A percentile compares a stretch with the other conserved stretches of the same genome.
These are phyloP conservation scores for Erethizon dorsatum DNA, from an alignment of 2,797 vertebrate species.

Conservation along the genomic window DNA sequence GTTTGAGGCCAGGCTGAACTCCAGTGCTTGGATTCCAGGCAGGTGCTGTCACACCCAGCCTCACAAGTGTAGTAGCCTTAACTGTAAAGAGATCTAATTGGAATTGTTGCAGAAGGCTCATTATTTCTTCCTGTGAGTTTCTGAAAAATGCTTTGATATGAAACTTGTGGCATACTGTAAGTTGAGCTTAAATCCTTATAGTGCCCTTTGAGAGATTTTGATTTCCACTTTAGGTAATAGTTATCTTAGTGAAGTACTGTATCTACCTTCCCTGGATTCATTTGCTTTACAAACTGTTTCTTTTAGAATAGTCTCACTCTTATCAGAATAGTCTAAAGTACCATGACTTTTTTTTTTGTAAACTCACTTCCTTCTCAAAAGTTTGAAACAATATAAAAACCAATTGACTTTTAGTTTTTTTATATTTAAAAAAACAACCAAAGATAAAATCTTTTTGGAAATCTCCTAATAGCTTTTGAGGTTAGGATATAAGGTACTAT, in stretches of 20 bases:
- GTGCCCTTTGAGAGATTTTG: neutral
- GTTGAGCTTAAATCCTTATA: conserved; percentile 10
- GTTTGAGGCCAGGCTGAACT: neutral
- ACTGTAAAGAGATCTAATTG: neutral
- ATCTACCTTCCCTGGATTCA: neutral
- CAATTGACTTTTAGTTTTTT: conserved; percentile 8
- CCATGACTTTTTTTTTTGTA: neutral
- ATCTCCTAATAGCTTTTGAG: neutral
- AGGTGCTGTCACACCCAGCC: no score
- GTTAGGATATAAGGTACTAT: neutral
- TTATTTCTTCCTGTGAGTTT: neutral
- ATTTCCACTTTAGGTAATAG: conserved; percentile 19
- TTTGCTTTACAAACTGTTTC: neutral
- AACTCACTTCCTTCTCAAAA: neutral
- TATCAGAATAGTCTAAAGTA: conserved; percentile 32
- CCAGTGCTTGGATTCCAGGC: neutral
- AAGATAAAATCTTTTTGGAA: conserved; percentile 28
- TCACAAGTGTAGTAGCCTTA: neutral
- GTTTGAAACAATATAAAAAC: conserved; percentile 1
- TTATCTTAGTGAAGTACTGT: neutral
- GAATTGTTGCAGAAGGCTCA: neutral
- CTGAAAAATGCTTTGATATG: conserved; percentile 34
- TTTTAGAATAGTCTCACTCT: conserved; percentile 60
- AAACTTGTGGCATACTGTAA: neutral
- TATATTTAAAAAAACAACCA: neutral